Conservation (phyloP, 2,888 invertebrate genomes). For the Cabera pusaria region DNA sequence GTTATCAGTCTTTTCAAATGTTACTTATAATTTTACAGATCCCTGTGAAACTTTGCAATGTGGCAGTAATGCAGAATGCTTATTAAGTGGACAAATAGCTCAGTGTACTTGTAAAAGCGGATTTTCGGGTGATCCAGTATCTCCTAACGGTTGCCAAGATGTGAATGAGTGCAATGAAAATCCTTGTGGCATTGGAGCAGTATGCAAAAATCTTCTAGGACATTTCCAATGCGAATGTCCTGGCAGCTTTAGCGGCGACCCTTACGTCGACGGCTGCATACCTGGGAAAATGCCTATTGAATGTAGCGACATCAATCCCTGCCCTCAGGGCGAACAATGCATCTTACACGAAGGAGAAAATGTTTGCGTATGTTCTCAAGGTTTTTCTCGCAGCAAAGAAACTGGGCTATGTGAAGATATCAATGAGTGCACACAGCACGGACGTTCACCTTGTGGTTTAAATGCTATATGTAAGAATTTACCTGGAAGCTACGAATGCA, state of each 20-base stretch:
- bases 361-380: constrained; percentile 95
- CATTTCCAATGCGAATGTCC: constrained; percentile 95
- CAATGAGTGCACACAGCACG: constrained; percentile 91
- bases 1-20: no score
- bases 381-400: constrained; percentile 90
- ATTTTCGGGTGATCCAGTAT: constrained; percentile 87
- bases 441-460: constrained; percentile 92
- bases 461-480: constrained; percentile 96
- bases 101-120: constrained; percentile 93
- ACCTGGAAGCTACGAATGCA: constrained; percentile 96
- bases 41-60: constrained; percentile 94
- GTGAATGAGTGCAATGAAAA: constrained; percentile 93
- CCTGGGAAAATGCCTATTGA: constrained; percentile 85
- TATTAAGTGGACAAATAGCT: constrained; percentile 91
- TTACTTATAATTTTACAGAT: constrained; percentile 87
- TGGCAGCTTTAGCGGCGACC: constrained; percentile 90
- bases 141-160: constrained; percentile 90
- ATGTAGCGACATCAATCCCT: constrained; percentile 90
- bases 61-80: constrained; percentile 94
- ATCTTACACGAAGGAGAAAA: constrained; percentile 90
- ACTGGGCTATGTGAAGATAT: constrained; percentile 92
- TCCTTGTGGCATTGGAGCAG: constrained; percentile 92
- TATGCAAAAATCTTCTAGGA: constrained; percentile 95
- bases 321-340: constrained; percentile 93
- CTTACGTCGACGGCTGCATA: constrained; percentile 90